phyloP scores from a whole-genome alignment of 2,113 vertebrate species.

The Catagonus wagneri region DNA sequence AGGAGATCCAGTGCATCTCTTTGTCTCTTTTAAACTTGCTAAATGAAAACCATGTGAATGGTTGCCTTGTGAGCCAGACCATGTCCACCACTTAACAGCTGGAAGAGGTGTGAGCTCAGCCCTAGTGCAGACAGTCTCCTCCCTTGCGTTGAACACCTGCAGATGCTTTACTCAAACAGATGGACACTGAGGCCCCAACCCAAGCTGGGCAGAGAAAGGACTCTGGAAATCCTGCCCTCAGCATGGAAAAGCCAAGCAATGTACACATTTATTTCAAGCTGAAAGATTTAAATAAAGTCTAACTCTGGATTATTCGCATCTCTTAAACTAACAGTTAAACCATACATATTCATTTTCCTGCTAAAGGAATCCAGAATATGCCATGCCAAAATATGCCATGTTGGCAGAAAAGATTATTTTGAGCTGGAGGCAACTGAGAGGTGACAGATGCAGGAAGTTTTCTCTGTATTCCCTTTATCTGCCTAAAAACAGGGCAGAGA shows the following conservation, averaged over 20 bases:
- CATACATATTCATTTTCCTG: background rate
- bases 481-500: background rate
- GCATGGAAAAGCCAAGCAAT: background rate
- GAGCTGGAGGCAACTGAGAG: background rate
- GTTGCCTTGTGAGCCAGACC: constrained; percentile 52
- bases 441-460: background rate
- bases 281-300: background rate
- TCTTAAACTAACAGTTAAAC: background rate
- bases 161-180: constrained; percentile 70
- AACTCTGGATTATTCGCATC: background rate
- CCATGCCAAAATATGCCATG: background rate
- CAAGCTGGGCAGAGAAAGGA: background rate
- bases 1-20: background rate
- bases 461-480: background rate
- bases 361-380: background rate
- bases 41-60: constrained; percentile 50
- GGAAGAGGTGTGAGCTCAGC: constrained; percentile 38
- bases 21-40: background rate
- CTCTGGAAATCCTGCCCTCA: background rate
- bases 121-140: constrained; percentile 38
- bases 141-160: constrained; percentile 40
- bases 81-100: constrained; percentile 68
- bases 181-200: constrained; percentile 56
- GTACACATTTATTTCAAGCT: background rate
- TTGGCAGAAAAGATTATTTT: background rate